These are phyloP conservation scores for Latrodectus hesperus DNA, from an alignment of 2,888 invertebrate species.

Conservation along the genomic window DNA sequence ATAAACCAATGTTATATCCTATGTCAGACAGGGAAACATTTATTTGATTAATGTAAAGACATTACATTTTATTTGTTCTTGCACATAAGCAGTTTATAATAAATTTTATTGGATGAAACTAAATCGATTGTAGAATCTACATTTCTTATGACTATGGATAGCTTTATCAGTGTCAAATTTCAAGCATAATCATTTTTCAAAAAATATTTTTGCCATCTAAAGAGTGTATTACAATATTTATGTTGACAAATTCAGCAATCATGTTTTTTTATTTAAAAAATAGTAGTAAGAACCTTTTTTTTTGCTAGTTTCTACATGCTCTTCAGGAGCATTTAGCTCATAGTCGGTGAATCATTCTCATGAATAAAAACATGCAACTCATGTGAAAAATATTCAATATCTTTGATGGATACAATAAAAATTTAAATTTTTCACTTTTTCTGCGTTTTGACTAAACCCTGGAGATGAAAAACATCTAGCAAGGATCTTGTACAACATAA, in stretches of 20 bases:
- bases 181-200: no score
- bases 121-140: no score
- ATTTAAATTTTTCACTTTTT: constrained; percentile 15
- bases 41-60: no score
- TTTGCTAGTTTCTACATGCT: no score
- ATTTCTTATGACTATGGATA: no score
- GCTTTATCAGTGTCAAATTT: no score
- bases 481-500: constrained; percentile 44
- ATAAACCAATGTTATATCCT: no score
- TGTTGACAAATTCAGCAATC: not conserved
- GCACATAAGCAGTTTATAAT: no score
- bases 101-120: no score
- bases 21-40: no score
- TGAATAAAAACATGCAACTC: not conserved
- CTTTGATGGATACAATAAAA: constrained; percentile 15
- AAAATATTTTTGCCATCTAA: no score
- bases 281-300: not conserved
- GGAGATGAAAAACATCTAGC: constrained; percentile 29
- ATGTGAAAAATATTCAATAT: not conserved
- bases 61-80: no score
- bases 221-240: not conserved
- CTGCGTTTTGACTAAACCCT: constrained; percentile 33
- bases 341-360: not conserved
- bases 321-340: not conserved
- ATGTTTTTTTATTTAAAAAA: not conserved